A percentile compares a stretch with the other conserved stretches of the same genome.
Evolutionary conservation across 2,113 vertebrate genomes (phyloP).

Genomic region (Xenopus tropicalis): DNA sequence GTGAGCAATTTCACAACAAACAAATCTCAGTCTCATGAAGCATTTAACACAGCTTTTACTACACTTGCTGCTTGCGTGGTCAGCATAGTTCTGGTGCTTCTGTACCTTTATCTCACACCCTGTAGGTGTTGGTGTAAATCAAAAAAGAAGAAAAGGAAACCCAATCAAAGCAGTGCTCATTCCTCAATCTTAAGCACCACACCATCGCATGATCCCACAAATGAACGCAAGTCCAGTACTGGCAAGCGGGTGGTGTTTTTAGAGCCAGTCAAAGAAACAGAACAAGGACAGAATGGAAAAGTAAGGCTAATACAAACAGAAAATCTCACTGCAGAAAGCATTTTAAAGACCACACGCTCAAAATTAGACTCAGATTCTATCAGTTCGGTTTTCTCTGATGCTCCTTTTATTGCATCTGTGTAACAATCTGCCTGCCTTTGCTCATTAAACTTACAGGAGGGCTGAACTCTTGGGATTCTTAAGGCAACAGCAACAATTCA

Average conservation of each 20-base stretch:
- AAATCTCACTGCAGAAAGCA: slow-evolving; percentile 66
- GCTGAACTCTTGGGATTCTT: slow-evolving; percentile 48
- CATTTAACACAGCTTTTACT: slow-evolving; percentile 83
- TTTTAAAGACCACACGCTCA: slow-evolving; percentile 72
- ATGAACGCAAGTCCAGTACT: slow-evolving; percentile 62
- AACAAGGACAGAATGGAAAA: slow-evolving; percentile 63
- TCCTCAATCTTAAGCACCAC: slow-evolving; percentile 59
- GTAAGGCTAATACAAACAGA: slow-evolving; percentile 60
- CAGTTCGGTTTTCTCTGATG: slow-evolving; percentile 65
- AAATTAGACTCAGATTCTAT: slow-evolving; percentile 65
- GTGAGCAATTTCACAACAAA: slow-evolving; percentile 69
- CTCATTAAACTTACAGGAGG: slow-evolving; percentile 17
- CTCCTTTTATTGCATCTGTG: slow-evolving; percentile 58
- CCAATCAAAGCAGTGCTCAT: slow-evolving; percentile 56
- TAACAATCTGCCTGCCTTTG: slow-evolving; percentile 52
- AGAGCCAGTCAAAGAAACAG: slow-evolving; percentile 66
- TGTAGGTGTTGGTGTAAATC: slow-evolving; percentile 67
- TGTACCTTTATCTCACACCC: slow-evolving; percentile 83
- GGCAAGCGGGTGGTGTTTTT: slow-evolving; percentile 80
- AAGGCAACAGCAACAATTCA: slow-evolving; percentile 45
- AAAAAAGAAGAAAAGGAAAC: slow-evolving; percentile 57
- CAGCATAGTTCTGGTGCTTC: slow-evolving; percentile 79
- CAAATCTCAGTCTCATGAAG: slow-evolving; percentile 61
- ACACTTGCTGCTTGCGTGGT: slow-evolving; percentile 81
- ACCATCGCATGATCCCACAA: slow-evolving; percentile 55